These are phyloP conservation scores for Halocynthia aurantium DNA, from an alignment of 23 tunicate genomes.

Conservation along the genomic window DNA sequence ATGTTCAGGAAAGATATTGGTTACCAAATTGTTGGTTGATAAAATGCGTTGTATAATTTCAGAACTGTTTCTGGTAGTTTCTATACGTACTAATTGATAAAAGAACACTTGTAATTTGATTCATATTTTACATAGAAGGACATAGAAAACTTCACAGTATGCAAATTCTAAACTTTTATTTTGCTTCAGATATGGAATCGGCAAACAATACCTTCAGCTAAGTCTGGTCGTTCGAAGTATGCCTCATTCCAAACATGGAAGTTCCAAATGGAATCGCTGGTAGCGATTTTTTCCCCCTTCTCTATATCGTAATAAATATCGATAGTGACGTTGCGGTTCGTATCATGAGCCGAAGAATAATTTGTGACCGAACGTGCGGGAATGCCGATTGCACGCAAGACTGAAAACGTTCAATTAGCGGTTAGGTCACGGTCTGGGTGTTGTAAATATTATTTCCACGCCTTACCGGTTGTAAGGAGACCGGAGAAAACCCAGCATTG, in stretches of 20 bases:
- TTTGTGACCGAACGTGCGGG: slow-evolving; percentile 86
- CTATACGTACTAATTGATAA: too few species aligned
- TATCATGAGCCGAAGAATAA: slow-evolving; percentile 92
- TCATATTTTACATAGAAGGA: too few species aligned
- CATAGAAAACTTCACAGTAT: too few species aligned
- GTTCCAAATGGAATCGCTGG: slow-evolving; percentile 96
- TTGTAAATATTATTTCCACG: too few species aligned
- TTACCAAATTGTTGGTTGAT: too few species aligned
- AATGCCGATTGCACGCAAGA: slow-evolving; percentile 81
- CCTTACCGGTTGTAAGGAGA: slow-evolving; percentile 64
- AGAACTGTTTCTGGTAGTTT: too few species aligned
- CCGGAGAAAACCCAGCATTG: slow-evolving; percentile 97
- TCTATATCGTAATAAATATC: slow-evolving; percentile 71
- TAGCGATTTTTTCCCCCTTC: slow-evolving; percentile 25
- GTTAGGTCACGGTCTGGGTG: too few species aligned
- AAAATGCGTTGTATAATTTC: too few species aligned
- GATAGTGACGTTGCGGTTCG: slow-evolving; percentile 84
- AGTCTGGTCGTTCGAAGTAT: slow-evolving; percentile 70
- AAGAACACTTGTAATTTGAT: too few species aligned
- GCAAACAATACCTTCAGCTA: slow-evolving; percentile 45
- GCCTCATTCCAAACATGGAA: slow-evolving; percentile 99
- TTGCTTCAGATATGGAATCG: too few species aligned
- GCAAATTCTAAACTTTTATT: too few species aligned
- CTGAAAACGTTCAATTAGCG: slow-evolving; percentile 12
- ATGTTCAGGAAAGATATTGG: too few species aligned